Evolutionary conservation across 2,113 vertebrate species (phyloP).

Genomic region (Nesospiza acunhae): DNA sequence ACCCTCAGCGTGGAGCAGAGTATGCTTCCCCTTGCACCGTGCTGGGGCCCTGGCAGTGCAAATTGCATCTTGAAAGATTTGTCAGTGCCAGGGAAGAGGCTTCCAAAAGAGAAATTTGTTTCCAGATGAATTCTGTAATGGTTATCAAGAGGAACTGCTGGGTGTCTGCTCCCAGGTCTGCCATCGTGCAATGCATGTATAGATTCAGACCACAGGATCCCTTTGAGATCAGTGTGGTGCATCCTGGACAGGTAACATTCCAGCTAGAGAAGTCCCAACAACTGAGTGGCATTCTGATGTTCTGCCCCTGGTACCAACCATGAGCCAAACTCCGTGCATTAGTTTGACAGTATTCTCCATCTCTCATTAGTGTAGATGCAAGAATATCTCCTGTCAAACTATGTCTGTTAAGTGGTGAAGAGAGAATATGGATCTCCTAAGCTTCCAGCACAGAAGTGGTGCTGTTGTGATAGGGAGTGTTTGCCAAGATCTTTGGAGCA

Average conservation of each 20-base stretch:
- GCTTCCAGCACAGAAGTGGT: not conserved
- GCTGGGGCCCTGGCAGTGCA: not conserved
- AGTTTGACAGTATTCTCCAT: not conserved
- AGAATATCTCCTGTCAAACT: not conserved
- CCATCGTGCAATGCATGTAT: rapidly evolving
- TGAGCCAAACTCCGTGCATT: rapidly evolving
- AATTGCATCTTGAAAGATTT: not conserved
- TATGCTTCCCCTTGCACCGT: not conserved
- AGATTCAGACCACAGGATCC: not conserved
- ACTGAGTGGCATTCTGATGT: not conserved
- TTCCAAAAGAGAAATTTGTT: not conserved
- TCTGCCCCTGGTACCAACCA: not conserved
- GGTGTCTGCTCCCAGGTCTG: not conserved
- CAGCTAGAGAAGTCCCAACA: not conserved
- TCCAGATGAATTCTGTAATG: not conserved
- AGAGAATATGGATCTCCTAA: not conserved
- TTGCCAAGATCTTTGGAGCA: not conserved
- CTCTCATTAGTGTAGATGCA: not conserved
- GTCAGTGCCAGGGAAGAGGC: not conserved
- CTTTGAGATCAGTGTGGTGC: not conserved
- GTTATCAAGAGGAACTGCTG: not conserved
- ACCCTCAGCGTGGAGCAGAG: not conserved
- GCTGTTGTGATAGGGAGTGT: not conserved
- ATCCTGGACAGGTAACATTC: not conserved
- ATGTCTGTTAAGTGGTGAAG: not conserved